Evolutionary conservation across 2,888 invertebrate genomes (phyloP).

Genomic region (Imbricaverruca yamaguchii): DNA sequence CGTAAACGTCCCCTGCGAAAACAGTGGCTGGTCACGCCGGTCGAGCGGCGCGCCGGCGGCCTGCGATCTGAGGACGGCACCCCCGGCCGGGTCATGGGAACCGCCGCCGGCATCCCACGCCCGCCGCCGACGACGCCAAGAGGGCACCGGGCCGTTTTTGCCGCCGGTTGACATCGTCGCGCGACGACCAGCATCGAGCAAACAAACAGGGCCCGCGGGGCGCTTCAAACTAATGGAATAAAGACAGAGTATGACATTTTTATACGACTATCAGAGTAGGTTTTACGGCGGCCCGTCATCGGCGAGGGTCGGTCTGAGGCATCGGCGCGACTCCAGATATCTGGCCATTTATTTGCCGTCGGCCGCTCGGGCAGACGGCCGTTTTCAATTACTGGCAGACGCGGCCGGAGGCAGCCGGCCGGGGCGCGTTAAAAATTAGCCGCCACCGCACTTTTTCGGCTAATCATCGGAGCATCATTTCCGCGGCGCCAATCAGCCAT

Average conservation of each 20-base stretch:
- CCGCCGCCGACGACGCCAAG: background rate
- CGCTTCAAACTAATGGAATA: slow-evolving; percentile 7
- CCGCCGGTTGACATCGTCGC: background rate
- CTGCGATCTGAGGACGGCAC: background rate
- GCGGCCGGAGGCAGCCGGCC: background rate
- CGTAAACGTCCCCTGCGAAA: background rate
- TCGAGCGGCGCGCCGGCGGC: background rate
- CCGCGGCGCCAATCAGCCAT: slow-evolving; percentile 17
- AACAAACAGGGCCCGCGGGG: slow-evolving; percentile 18
- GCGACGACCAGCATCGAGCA: background rate
- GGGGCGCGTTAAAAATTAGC: slow-evolving; percentile 1
- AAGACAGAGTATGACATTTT: slow-evolving; percentile 17
- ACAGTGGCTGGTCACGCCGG: background rate
- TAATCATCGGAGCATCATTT: slow-evolving; percentile 19
- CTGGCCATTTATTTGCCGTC: background rate
- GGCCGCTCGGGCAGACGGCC: background rate
- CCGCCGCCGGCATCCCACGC: background rate
- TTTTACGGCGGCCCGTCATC: background rate
- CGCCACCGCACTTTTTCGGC: slow-evolving; percentile 4
- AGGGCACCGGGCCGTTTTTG: background rate
- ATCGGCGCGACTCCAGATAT: background rate
- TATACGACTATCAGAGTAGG: slow-evolving; percentile 13
- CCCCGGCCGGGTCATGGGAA: background rate
- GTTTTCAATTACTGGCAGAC: background rate
- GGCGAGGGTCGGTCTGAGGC: background rate